Evolutionary conservation across 2,888 invertebrate genomes (phyloP).

Genomic region (Volucella inflata): DNA sequence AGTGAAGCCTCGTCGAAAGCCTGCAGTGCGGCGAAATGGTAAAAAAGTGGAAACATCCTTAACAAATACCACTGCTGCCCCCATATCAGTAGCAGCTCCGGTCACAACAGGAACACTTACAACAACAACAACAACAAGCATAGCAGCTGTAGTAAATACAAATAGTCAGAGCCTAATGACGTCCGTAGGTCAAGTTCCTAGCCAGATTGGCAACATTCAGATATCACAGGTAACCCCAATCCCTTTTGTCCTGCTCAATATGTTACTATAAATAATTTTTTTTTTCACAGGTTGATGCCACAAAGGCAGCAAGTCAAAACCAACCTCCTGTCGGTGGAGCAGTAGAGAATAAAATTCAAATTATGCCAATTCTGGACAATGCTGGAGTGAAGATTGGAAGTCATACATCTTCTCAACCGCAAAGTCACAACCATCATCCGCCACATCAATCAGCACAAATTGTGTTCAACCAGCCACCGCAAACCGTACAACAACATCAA

Average conservation of each 20-base stretch:
- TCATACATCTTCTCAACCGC: constrained; percentile 57
- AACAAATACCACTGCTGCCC: constrained; percentile 42
- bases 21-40: constrained; percentile 81
- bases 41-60: constrained; percentile 81
- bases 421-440: constrained; percentile 67
- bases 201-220: constrained; percentile 84
- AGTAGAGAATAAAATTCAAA: constrained; percentile 84
- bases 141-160: constrained; percentile 57
- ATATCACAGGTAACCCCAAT: constrained; percentile 81
- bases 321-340: constrained; percentile 79
- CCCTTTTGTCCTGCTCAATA: not conserved
- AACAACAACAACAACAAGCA: constrained; percentile 48
- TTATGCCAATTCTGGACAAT: constrained; percentile 82
- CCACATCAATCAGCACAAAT: constrained; percentile 69
- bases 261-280: not conserved
- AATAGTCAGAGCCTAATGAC: constrained; percentile 72
- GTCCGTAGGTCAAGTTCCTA: constrained; percentile 81
- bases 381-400: constrained; percentile 78
- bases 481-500: constrained; percentile 61
- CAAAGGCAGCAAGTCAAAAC: constrained; percentile 79
- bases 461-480: constrained; percentile 64
- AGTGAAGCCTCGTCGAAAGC: constrained; percentile 82
- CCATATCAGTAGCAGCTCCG: constrained; percentile 33
- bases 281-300: constrained; percentile 78
- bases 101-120: constrained; percentile 18